Evolutionary conservation across 2,888 invertebrate genomes (phyloP).

Genomic region (Cerastis rubricosa): DNA sequence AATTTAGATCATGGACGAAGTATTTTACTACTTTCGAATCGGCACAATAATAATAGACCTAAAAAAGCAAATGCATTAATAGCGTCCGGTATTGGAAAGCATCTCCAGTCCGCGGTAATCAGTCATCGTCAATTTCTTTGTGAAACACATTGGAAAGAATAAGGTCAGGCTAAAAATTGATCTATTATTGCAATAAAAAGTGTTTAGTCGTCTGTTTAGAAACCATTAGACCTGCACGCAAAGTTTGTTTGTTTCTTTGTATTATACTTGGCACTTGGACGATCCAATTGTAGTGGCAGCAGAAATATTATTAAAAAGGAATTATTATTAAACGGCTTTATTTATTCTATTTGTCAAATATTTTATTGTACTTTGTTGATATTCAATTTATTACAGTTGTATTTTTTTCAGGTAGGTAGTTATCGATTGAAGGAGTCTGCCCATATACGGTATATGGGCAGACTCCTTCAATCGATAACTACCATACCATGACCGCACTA

Average conservation of each 20-base stretch:
- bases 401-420: background rate
- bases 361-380: background rate
- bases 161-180: conserved; percentile 46
- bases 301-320: conserved; percentile 1
- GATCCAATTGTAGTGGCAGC: conserved; percentile 13
- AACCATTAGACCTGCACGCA: conserved; percentile 28
- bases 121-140: conserved; percentile 49
- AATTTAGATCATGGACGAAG: background rate
- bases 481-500: too few species aligned
- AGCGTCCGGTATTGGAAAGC: conserved; percentile 51
- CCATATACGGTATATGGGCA: too few species aligned
- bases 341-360: background rate
- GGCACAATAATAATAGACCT: conserved; percentile 21
- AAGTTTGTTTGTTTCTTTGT: conserved; percentile 50
- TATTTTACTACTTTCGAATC: conserved; percentile 22
- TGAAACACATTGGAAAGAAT: conserved; percentile 43
- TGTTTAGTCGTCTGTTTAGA: conserved; percentile 38
- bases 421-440: background rate
- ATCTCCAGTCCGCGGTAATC: conserved; percentile 46
- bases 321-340: background rate
- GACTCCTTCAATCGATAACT: too few species aligned
- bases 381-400: background rate
- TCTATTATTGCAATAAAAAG: conserved; percentile 50
- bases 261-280: conserved; percentile 48
- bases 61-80: conserved; percentile 36